Conservation (phyloP, 64 coral and sea anemone genomes). For the Montipora sp. region DNA sequence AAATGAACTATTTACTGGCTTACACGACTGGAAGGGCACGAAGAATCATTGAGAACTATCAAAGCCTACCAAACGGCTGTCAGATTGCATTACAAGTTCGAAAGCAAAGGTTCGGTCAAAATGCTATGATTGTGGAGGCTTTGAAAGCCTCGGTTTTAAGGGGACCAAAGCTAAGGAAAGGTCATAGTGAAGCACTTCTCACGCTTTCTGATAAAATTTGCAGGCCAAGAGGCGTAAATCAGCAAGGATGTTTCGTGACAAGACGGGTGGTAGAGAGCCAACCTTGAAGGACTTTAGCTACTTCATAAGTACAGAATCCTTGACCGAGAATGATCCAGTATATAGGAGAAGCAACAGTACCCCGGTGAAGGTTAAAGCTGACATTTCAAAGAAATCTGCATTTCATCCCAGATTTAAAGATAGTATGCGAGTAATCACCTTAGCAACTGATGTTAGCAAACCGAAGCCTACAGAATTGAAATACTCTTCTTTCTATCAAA, state of each 20-base stretch:
- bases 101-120: too few species aligned
- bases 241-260: background rate
- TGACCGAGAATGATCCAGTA: slow-evolving; percentile 62
- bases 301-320: slow-evolving; percentile 49
- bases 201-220: background rate
- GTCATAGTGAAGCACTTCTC: too few species aligned
- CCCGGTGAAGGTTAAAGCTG: too few species aligned
- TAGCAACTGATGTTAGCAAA: background rate
- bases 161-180: too few species aligned
- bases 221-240: too few species aligned
- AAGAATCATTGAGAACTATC: slow-evolving; percentile 44
- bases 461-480: background rate
- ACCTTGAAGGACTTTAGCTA: background rate
- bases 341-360: background rate
- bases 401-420: too few species aligned
- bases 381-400: too few species aligned
- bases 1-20: too few species aligned
- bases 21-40: background rate
- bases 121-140: too few species aligned
- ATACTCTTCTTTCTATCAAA: too few species aligned
- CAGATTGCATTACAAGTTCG: background rate
- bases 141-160: too few species aligned
- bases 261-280: slow-evolving; percentile 22
- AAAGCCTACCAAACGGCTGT: slow-evolving; percentile 60
- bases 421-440: background rate